Evolutionary conservation across 2,797 vertebrate genomes (phyloP), one percentile per base, ranked within the genome.

Genomic region (Poecilia wingei): DNA sequence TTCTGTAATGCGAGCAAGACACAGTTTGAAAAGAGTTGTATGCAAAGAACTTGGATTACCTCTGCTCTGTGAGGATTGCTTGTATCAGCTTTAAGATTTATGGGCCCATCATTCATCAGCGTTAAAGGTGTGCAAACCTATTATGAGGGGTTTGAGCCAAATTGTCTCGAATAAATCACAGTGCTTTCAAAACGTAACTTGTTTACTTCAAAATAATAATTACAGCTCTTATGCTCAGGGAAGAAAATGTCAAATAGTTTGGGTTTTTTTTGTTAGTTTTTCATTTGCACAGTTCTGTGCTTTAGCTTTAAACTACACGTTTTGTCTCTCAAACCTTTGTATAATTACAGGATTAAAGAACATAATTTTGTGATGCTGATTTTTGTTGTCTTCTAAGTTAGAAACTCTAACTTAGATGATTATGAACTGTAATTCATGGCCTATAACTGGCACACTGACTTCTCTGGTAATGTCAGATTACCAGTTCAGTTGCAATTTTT

Each of bases 21-120:
- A 36, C 31, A 43, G 61, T 22, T 20, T 22, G 9, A 28, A 77
- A 53, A 51, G 45, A 20, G 5, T 7, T 9, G 25, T 73, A 16
- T 49, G 36, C 25, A 55, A 55, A 72, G 22, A 22, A 81, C 39
- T 78, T 36, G 86, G 71, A 53, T 46, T 81, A 33, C 77, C 49
- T 73, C 10, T 69, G 78, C 77, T 77, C 77, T 85, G 49, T 76
- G 84, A 82, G 80, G 82, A 90, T 82, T 89, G 83, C 78, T 51
- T 81, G 41, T 66, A 45, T 75, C 49, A 51, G 78, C 31, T 0
- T n/a, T 70, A 25, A 74, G 59, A 73, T 91, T 84, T 84, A 89
- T 75, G 72, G 39, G 72, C 51, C 7, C 41, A 46, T 53, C 74
- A 72, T 45, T 80, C 77, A 71, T 55, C 79, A 5, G 55, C 13